Conservation (phyloP, 2,797 vertebrate genomes). For the Megalops cyprinoides region DNA sequence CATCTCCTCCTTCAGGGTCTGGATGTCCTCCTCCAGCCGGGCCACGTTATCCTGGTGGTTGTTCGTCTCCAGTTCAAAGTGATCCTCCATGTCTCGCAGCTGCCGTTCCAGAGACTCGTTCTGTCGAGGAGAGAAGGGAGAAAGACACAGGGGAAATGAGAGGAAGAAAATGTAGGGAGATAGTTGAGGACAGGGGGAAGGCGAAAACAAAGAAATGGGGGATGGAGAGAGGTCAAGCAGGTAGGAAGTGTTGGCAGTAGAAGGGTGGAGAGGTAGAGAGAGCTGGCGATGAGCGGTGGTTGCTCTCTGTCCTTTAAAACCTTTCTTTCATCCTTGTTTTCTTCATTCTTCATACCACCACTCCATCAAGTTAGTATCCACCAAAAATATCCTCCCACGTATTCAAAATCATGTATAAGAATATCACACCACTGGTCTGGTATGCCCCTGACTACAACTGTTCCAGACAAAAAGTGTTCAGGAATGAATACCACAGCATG, state of each 20-base stretch:
- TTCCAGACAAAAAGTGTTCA: no score
- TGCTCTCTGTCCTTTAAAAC: neutral
- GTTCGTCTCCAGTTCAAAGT: conserved; percentile 65
- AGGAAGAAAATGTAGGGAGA: no score
- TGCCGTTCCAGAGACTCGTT: conserved; percentile 90
- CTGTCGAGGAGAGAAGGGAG: conserved; percentile 54
- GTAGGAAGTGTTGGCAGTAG: no score
- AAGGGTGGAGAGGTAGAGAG: neutral
- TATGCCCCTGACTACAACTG: neutral
- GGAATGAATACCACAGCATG: neutral
- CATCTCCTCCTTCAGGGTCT: conserved; percentile 87
- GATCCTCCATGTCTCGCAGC: conserved; percentile 85
- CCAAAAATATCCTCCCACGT: neutral
- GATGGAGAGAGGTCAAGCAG: no score
- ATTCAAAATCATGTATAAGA: no score
- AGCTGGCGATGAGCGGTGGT: neutral
- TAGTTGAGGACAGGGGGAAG: no score
- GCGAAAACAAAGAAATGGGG: no score
- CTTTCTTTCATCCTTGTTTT: no score
- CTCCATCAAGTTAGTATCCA: neutral
- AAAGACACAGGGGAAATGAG: neutral
- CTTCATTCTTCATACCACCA: neutral
- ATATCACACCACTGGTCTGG: neutral
- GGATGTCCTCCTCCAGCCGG: conserved; percentile 83
- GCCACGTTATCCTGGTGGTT: conserved; percentile 78